Percentiles rank a stretch among this genome's conserved stretches.
phyloP scores from a whole-genome alignment of 2,113 vertebrate species.

The Odontesthes bonariensis region DNA sequence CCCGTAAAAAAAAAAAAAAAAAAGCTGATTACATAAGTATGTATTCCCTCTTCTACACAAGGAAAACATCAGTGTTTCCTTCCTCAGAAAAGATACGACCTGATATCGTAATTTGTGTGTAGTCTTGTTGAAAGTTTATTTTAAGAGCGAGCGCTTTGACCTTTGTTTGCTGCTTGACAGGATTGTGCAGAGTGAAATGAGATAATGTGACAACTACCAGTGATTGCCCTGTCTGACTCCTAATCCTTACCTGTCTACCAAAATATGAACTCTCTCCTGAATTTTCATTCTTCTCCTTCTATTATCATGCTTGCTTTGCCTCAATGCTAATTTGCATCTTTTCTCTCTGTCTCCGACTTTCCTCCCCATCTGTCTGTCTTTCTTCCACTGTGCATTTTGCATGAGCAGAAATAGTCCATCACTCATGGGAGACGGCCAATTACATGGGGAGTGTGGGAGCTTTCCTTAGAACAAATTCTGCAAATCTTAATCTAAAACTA shows the following conservation, averaged over 20 bases:
- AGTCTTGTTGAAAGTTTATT: constrained; percentile 16
- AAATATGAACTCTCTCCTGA: not conserved
- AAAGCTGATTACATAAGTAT: constrained; percentile 7
- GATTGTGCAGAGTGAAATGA: constrained; percentile 24
- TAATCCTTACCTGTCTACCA: constrained; percentile 20
- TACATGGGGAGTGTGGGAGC: not conserved
- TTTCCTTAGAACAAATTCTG: not conserved
- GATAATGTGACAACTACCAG: constrained; percentile 11
- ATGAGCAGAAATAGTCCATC: constrained; percentile 36
- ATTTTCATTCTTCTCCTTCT: not conserved
- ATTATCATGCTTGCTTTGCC: not conserved
- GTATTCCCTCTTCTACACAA: not conserved
- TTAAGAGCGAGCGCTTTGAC: constrained; percentile 37
- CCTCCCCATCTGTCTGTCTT: not conserved
- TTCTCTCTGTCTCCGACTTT: not conserved
- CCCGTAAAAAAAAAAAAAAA: constrained; percentile 13
- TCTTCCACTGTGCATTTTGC: constrained; percentile 16
- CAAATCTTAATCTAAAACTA: not conserved
- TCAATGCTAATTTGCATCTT: constrained; percentile 12
- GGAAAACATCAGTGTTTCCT: constrained; percentile 8
- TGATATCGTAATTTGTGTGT: constrained; percentile 9
- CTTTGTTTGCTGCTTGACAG: constrained; percentile 40
- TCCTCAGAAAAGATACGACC: constrained; percentile 18
- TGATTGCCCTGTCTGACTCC: constrained; percentile 13
- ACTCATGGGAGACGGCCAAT: constrained; percentile 32